Percentiles rank a stretch among this genome's conserved stretches.
phyloP scores from a whole-genome alignment of 2,113 vertebrate genomes.

The Progne subis region DNA sequence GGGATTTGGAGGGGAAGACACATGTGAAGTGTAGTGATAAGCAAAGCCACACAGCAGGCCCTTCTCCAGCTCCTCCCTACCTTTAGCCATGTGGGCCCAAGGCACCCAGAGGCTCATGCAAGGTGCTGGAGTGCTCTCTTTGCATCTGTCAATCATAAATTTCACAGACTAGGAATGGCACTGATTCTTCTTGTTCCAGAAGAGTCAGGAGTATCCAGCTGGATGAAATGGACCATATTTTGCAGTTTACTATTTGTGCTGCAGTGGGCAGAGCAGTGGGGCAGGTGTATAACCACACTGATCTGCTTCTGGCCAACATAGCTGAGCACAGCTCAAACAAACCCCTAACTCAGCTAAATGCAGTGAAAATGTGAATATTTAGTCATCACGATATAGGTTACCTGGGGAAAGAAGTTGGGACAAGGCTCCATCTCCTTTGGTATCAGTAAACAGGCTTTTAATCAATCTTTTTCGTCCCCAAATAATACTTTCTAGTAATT shows the following conservation, averaged over 20 bases:
- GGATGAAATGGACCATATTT: not conserved
- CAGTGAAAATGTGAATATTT: not conserved
- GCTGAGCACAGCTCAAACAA: not conserved
- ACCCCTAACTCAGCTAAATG: not conserved
- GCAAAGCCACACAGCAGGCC: too few relatives aligned
- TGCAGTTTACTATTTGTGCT: not conserved
- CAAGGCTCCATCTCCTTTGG: not conserved
- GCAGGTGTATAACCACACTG: fast-evolving
- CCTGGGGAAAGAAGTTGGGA: not conserved
- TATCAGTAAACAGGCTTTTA: not conserved
- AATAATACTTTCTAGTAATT: not conserved
- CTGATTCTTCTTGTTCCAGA: not conserved
- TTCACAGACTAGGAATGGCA: not conserved
- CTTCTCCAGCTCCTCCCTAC: not conserved
- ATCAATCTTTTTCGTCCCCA: not conserved
- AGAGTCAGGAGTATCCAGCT: not conserved
- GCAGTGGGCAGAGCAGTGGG: not conserved
- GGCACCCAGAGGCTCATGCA: not conserved
- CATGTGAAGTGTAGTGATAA: too few relatives aligned
- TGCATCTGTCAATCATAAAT: not conserved
- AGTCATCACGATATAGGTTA: not conserved
- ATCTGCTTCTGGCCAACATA: not conserved
- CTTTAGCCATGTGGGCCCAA: not conserved
- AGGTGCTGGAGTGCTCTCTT: not conserved
- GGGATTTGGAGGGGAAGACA: too few relatives aligned